phyloP scores from a whole-genome alignment of 2,113 vertebrate species.

The Anguilla rostrata region DNA sequence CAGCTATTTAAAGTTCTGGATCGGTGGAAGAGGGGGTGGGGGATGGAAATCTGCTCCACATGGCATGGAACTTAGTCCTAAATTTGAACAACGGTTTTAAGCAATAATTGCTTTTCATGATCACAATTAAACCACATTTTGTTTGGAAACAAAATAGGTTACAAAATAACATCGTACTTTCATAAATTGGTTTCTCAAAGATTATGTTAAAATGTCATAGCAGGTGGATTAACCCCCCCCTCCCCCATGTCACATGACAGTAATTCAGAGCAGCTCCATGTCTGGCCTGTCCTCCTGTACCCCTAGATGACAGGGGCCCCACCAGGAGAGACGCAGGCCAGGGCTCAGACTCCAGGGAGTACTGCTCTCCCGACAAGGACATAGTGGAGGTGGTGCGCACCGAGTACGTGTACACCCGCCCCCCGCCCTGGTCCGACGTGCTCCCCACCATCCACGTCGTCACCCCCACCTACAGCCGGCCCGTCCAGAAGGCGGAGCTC shows the following conservation, averaged over 20 bases:
- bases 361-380: conserved; percentile 76
- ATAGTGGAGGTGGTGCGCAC: conserved; percentile 84
- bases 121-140: too few relatives aligned
- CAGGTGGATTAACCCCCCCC: too few relatives aligned
- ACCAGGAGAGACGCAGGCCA: conserved; percentile 66
- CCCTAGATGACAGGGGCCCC: conserved; percentile 75
- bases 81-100: too few relatives aligned
- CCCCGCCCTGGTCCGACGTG: conserved; percentile 74
- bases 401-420: conserved; percentile 70
- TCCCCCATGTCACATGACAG: neutral
- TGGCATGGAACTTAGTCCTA: neutral
- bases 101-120: too few relatives aligned
- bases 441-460: conserved; percentile 79
- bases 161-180: too few relatives aligned
- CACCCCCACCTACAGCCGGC: conserved; percentile 82
- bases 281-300: conserved; percentile 37
- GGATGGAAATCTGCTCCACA: neutral
- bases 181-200: too few relatives aligned
- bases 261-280: neutral
- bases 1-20: conserved; percentile 55
- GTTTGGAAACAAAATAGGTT: too few relatives aligned
- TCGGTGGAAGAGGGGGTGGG: neutral
- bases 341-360: conserved; percentile 76
- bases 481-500: conserved; percentile 93
- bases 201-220: too few relatives aligned